Conservation (phyloP, 2,888 invertebrate species). For the Tenthredo scrophulariae region DNA sequence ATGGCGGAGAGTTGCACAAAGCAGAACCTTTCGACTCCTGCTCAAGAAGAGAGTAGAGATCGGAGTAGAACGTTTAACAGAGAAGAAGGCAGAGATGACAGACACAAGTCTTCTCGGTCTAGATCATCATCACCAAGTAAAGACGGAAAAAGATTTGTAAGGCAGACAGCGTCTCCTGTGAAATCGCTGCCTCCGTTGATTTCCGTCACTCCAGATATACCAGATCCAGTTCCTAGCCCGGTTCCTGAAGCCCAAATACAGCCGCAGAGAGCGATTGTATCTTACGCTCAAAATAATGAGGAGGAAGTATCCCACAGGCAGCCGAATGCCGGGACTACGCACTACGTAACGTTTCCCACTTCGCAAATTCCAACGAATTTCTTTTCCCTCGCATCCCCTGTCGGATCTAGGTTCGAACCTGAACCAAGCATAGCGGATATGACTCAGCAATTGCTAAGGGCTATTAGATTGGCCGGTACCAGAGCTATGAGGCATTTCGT, state of each 20-base stretch:
- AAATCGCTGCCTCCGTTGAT: constrained; percentile 74
- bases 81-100: not conserved
- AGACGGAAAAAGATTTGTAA: constrained; percentile 58
- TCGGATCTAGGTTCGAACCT: constrained; percentile 71
- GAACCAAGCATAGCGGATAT: constrained; percentile 86
- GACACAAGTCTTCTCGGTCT: constrained; percentile 59
- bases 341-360: constrained; percentile 70
- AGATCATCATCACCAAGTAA: constrained; percentile 52
- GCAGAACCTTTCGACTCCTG: not conserved
- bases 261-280: constrained; percentile 72
- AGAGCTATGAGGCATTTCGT: constrained; percentile 86
- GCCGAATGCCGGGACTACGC: constrained; percentile 61
- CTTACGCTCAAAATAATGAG: constrained; percentile 78
- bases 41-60: not conserved
- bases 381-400: constrained; percentile 66
- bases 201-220: constrained; percentile 73
- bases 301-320: constrained; percentile 73
- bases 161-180: constrained; percentile 74
- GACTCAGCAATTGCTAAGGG: constrained; percentile 85
- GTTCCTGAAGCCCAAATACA: constrained; percentile 56
- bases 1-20: constrained; percentile 54
- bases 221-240: constrained; percentile 59
- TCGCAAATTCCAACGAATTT: constrained; percentile 71
- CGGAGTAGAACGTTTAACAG: not conserved
- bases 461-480: constrained; percentile 84